These are phyloP conservation scores for Podarcis siculus DNA, from an alignment of 2,797 vertebrate species.

Conservation along the genomic window DNA sequence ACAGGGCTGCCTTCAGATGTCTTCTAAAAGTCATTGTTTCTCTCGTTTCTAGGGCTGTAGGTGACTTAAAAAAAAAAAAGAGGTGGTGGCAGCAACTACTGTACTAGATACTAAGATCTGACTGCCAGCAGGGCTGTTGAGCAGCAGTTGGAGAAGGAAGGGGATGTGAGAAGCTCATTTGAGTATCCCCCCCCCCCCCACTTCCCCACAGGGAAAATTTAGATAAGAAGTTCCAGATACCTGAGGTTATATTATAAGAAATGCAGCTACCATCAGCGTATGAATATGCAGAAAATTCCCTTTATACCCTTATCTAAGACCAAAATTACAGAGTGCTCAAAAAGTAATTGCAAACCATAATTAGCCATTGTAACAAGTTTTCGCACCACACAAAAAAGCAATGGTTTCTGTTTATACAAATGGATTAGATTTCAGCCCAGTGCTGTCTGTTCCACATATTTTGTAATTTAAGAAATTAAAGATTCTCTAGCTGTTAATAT, in stretches of 20 bases:
- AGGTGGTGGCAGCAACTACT: too few relatives aligned
- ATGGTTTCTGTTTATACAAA: slow-evolving; percentile 56
- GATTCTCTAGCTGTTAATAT: slow-evolving; percentile 45
- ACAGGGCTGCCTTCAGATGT: too few relatives aligned
- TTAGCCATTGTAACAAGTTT: slow-evolving; percentile 47
- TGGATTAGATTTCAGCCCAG: slow-evolving; percentile 51
- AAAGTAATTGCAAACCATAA: slow-evolving; percentile 52
- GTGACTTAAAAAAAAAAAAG: too few relatives aligned
- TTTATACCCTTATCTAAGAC: slow-evolving; percentile 36
- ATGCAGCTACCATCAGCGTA: slow-evolving; percentile 13
- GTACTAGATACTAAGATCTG: too few relatives aligned
- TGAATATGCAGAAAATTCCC: slow-evolving; percentile 4
- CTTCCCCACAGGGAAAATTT: background rate
- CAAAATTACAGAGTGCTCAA: slow-evolving; percentile 53
- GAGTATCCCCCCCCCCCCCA: too few relatives aligned
- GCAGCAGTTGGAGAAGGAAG: too few relatives aligned
- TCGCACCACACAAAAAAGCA: slow-evolving; percentile 43
- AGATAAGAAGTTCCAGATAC: background rate
- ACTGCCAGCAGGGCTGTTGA: too few relatives aligned
- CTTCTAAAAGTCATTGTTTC: too few relatives aligned
- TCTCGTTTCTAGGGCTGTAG: too few relatives aligned
- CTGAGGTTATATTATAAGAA: background rate
- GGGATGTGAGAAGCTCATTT: too few relatives aligned
- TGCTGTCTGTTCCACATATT: slow-evolving; percentile 39
- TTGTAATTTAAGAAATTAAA: slow-evolving; percentile 42